Evolutionary conservation across 2,113 vertebrate genomes (phyloP).

Genomic region (Brachyhypopomus gauderio): DNA sequence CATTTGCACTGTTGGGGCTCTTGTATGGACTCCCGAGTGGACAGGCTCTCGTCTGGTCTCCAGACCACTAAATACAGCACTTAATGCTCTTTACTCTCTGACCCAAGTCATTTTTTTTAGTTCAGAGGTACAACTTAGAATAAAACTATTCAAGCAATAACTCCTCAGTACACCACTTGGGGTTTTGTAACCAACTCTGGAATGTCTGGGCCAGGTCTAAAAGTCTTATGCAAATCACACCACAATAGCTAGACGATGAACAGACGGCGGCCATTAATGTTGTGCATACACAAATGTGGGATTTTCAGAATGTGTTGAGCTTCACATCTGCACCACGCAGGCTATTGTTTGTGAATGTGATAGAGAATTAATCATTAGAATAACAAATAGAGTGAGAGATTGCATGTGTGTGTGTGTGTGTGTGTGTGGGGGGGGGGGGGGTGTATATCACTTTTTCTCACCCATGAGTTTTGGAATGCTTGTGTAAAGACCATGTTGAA

Average conservation of each 20-base stretch:
- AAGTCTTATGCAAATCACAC: slow-evolving; percentile 4
- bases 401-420: neutral
- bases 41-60: neutral
- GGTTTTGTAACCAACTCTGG: neutral
- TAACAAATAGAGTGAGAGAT: neutral
- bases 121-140: neutral
- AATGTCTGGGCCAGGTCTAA: slow-evolving; percentile 33
- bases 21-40: too few species aligned
- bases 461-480: neutral
- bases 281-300: slow-evolving; percentile 24
- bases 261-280: slow-evolving; percentile 4
- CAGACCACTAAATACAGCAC: neutral
- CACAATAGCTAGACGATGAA: slow-evolving; percentile 24
- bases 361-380: slow-evolving; percentile 11
- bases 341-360: slow-evolving; percentile 5
- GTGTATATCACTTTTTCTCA: slow-evolving; percentile 4
- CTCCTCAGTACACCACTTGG: neutral
- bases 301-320: neutral
- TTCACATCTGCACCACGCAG: slow-evolving; percentile 18
- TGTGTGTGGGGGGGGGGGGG: neutral
- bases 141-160: neutral
- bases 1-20: neutral
- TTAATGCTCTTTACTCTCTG: neutral
- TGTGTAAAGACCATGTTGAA: neutral
- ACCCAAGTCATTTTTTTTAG: neutral